A percentile compares a stretch with the other conserved stretches of the same genome.
Conservation (phyloP, 2,113 vertebrate species). For the Tetrao urogallus region DNA sequence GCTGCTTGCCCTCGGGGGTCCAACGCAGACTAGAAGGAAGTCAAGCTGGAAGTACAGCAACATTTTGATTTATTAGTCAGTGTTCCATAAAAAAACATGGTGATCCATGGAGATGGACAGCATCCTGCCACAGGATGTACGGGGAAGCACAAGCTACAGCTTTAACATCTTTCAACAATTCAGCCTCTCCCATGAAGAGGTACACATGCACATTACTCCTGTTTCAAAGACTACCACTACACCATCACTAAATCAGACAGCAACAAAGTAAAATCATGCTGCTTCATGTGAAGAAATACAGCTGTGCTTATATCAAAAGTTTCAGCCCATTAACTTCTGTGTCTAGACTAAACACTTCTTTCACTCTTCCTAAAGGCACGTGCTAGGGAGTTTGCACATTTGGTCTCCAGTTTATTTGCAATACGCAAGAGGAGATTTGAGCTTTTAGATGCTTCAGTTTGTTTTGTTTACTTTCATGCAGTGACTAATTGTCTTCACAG, state of each 20-base stretch:
- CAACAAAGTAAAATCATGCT: conserved; percentile 20
- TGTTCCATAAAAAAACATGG: not conserved
- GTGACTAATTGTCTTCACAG: not conserved
- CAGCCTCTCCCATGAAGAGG: not conserved
- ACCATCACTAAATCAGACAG: not conserved
- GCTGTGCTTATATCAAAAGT: conserved; percentile 53
- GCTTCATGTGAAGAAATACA: conserved; percentile 47
- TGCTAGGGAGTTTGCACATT: conserved; percentile 16
- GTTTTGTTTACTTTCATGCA: not conserved
- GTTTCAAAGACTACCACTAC: conserved; percentile 8
- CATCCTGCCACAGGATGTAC: not conserved
- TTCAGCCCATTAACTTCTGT: conserved; percentile 63
- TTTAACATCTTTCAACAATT: not conserved
- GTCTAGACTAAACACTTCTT: conserved; percentile 63
- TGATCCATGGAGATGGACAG: not conserved
- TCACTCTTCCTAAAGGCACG: not conserved
- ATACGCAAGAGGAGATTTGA: not conserved
- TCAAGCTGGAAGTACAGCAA: not conserved
- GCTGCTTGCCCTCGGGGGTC: conserved; percentile 1
- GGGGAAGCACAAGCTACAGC: not conserved
- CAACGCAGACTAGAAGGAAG: not conserved
- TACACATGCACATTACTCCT: not conserved
- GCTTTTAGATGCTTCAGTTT: not conserved
- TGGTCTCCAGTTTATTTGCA: conserved; percentile 35
- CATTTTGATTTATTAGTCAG: not conserved